Base-by-base conservation (phyloP, 2,888 invertebrate species). In the Limnephilus auricula region DNA sequence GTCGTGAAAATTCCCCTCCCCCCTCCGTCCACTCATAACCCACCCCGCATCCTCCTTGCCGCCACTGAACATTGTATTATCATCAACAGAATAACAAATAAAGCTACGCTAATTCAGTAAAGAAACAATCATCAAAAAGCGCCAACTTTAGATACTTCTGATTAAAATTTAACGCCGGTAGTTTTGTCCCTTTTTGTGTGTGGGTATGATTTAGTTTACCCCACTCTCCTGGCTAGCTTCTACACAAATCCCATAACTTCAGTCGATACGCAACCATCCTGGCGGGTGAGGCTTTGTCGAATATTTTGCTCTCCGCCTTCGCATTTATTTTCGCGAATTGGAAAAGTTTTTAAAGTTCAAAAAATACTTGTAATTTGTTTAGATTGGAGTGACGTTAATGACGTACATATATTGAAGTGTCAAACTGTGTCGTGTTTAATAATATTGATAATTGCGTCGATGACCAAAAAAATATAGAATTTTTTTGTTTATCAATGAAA, bases 261-360 rank as follows among this genome's bases (percentile, higher is more conserved):
- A 89, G 89, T 89, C 89, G 80, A 31, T n/a, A 15, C 50, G 82
- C 31, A 89, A 89, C 89, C 89, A 89, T 89, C 82, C 50, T 45
- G 80, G 79, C 10, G 82, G 12, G 32, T 40, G 89, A 45, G 80
- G 31, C 40, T 80, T 37, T 30, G 84, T 37, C 80, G 80, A 31
- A 31, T 32, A 32, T n/a, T 50, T 65, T n/a, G 65, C 25, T 65
- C 65, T 25, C 6, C 65, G 18, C 65, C n/a, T n/a, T n/a, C 18
- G 18, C 25, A 65, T 65, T 40, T 65, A n/a, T 65, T 50, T 65
- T 65, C 65, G 25, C 65, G 6, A 65, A 65, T n/a, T n/a, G 65
- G 65, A 65, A 65, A 65, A 65, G 65, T 65, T 65, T 65, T 65
- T 25, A 0, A n/a, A 65, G 65, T 65, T n/a, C 2, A 25, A 25